Evolutionary conservation across 2,888 invertebrate species (phyloP).

Genomic region (Andrena camellia): DNA sequence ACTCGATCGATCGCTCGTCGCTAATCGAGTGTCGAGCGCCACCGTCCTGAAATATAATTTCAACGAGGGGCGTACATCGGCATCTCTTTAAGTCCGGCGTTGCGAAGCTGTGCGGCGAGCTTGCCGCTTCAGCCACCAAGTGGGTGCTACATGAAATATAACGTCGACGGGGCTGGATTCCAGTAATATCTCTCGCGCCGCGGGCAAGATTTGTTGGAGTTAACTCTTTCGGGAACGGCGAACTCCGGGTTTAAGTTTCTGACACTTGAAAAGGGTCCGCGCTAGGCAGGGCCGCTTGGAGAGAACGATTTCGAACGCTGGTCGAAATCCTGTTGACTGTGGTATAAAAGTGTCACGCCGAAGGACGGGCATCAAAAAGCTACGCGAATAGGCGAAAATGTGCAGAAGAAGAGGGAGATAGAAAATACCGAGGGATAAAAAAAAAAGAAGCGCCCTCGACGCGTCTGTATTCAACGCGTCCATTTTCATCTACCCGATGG

Average conservation of each 20-base stretch:
- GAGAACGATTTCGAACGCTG: constrained; percentile 1
- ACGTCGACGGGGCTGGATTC: constrained; percentile 5
- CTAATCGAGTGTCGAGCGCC: not conserved
- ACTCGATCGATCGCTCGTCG: not conserved
- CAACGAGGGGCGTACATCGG: not conserved
- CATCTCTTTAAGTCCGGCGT: not conserved
- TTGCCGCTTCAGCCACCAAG: not conserved
- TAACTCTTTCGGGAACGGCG: constrained; percentile 5
- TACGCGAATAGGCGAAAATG: too few relatives aligned
- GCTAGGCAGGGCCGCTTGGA: not conserved
- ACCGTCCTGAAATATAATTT: not conserved
- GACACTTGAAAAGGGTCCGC: not conserved
- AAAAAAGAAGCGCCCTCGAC: not conserved
- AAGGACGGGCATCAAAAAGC: not conserved
- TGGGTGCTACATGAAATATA: not conserved
- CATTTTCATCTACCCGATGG: constrained; percentile 19
- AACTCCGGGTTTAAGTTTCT: not conserved
- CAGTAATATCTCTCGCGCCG: not conserved
- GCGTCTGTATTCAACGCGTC: constrained; percentile 22
- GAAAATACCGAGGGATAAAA: not conserved
- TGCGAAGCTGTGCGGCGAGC: not conserved
- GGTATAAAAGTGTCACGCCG: not conserved
- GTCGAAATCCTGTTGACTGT: too few relatives aligned
- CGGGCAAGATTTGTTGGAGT: constrained; percentile 3
- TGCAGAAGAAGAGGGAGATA: not conserved